Evolutionary conservation across 2,797 vertebrate genomes (phyloP).

Genomic region (Phyllotis vaccarum): DNA sequence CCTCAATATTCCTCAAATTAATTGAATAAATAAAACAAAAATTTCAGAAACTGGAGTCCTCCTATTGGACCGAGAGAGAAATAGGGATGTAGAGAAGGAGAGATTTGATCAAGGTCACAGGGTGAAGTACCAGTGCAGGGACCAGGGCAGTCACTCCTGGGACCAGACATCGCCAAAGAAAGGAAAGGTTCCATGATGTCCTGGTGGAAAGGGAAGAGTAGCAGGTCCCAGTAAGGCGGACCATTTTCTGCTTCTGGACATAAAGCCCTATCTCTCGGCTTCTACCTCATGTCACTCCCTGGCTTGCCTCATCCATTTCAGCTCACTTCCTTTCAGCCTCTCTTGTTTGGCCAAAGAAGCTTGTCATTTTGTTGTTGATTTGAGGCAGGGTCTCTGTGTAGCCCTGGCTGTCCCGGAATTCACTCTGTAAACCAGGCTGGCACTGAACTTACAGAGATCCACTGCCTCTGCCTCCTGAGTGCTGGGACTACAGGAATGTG

Average conservation of each 20-base stretch:
- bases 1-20: constrained; percentile 34
- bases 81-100: not conserved
- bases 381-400: not conserved
- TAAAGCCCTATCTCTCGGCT: not conserved
- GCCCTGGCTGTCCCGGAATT: not conserved
- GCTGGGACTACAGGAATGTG: not conserved
- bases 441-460: not conserved
- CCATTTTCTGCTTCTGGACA: not conserved
- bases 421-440: not conserved
- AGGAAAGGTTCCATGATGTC: too few species aligned
- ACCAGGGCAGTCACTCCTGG: not conserved
- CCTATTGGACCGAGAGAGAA: not conserved
- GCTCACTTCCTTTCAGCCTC: not conserved
- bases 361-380: not conserved
- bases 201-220: too few species aligned
- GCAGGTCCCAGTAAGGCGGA: rapidly evolving
- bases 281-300: not conserved
- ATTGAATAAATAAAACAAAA: not conserved
- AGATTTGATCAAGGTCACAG: too few species aligned
- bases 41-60: not conserved
- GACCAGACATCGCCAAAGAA: not conserved
- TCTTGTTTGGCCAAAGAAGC: not conserved
- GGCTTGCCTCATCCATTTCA: not conserved
- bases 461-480: not conserved
- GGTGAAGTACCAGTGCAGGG: not conserved